Conservation (phyloP, 2,113 vertebrate species). For the Herpailurus yagouaroundi region DNA sequence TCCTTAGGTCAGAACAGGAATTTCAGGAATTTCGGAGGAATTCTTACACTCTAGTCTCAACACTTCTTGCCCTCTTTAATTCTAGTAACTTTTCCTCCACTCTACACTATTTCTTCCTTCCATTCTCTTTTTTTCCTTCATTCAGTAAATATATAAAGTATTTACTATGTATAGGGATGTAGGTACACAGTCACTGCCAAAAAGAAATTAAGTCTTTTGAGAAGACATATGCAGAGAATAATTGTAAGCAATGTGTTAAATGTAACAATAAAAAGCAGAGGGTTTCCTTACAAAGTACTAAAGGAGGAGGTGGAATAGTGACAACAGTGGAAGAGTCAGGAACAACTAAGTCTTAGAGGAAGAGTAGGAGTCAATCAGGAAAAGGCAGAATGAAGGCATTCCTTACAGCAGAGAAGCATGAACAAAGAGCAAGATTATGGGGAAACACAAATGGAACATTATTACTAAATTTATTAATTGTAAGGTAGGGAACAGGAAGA, state of each 20-base stretch:
- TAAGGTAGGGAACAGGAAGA: not conserved
- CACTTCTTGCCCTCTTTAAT: not conserved
- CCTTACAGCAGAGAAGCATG: not conserved
- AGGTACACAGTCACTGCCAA: not conserved
- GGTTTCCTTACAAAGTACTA: not conserved
- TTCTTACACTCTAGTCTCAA: not conserved
- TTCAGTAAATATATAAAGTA: not conserved
- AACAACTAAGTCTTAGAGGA: not conserved
- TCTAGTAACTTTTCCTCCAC: not conserved
- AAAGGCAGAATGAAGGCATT: slow-evolving; percentile 18
- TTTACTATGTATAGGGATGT: not conserved
- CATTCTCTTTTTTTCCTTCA: not conserved
- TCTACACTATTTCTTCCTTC: not conserved
- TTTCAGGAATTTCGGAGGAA: not conserved
- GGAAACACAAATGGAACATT: not conserved
- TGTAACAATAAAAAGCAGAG: not conserved
- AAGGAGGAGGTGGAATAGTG: not conserved
- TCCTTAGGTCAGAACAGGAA: not conserved
- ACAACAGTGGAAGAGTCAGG: not conserved
- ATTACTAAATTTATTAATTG: not conserved
- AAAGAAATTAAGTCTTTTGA: not conserved
- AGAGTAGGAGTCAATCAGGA: not conserved
- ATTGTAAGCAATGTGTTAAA: not conserved
- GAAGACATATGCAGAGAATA: not conserved
- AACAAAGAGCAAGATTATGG: slow-evolving; percentile 1